phyloP scores from a whole-genome alignment of 2,797 vertebrate species.

The Antrozous pallidus region DNA sequence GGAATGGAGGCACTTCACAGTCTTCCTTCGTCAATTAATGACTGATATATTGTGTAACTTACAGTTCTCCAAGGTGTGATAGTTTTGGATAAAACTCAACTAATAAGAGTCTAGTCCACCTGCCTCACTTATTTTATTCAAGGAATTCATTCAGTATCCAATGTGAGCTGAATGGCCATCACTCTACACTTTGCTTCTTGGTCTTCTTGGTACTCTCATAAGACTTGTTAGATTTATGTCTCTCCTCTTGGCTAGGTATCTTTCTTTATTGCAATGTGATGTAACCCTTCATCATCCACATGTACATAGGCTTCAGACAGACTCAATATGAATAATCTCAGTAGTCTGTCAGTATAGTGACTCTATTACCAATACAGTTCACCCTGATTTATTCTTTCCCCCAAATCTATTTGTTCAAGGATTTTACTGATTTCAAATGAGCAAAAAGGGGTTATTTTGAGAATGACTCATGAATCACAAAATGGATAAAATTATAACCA shows the following conservation, averaged over 20 bases:
- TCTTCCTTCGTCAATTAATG: background rate
- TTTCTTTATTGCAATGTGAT: background rate
- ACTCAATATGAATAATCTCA: conserved; percentile 7
- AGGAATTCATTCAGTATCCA: background rate
- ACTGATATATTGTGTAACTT: background rate
- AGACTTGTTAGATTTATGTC: background rate
- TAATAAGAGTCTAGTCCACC: background rate
- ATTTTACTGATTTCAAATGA: conserved; percentile 56
- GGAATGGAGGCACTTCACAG: background rate
- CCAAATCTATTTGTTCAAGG: background rate
- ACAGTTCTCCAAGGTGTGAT: background rate
- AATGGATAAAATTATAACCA: conserved; percentile 72
- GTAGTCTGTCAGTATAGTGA: background rate
- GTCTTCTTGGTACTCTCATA: background rate
- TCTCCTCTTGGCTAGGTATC: background rate
- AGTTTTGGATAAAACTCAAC: background rate
- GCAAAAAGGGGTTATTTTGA: conserved; percentile 52
- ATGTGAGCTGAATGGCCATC: background rate
- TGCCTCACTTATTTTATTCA: background rate
- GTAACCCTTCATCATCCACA: background rate
- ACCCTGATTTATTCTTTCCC: background rate
- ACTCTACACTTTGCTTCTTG: background rate
- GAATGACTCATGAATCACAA: conserved; percentile 54
- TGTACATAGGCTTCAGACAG: background rate
- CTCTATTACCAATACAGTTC: background rate